phyloP scores from a whole-genome alignment of 53 echinoderm and acorn worm genomes.

The Astropecten irregularis region DNA sequence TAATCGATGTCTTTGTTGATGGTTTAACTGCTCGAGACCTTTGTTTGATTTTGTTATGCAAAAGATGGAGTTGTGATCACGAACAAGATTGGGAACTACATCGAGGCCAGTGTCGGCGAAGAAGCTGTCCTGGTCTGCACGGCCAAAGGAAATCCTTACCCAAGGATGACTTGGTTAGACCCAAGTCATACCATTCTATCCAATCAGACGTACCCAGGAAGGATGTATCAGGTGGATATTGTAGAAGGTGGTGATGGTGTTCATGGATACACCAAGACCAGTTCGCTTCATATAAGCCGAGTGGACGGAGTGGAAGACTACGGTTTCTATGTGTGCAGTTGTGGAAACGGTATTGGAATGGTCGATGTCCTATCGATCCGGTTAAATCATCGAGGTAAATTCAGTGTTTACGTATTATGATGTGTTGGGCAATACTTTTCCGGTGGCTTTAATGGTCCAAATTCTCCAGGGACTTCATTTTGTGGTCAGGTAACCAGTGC shows the following conservation, averaged over 20 bases:
- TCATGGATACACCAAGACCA: neutral
- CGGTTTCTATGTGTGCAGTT: neutral
- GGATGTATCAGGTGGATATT: neutral
- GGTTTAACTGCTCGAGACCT: too few species aligned
- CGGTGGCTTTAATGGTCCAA: too few species aligned
- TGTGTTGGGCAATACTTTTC: too few species aligned
- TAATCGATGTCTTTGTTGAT: neutral
- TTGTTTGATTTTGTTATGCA: neutral
- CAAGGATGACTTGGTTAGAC: neutral
- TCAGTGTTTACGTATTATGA: neutral
- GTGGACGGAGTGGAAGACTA: conserved; percentile 5
- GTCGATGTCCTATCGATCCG: neutral
- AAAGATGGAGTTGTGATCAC: neutral
- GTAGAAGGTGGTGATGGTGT: neutral
- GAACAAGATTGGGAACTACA: neutral
- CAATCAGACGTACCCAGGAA: conserved; percentile 12
- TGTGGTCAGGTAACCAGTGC: too few species aligned
- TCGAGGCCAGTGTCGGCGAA: neutral
- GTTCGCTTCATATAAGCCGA: neutral
- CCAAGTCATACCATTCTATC: neutral
- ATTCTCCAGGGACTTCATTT: neutral
- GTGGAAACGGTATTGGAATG: conserved; percentile 3
- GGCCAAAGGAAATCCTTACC: too few species aligned
- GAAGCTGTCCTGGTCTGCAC: neutral
- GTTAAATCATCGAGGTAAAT: conserved; percentile 4